Percentiles rank a stretch among this genome's conserved stretches.
These are phyloP conservation scores for Atherinosoma microstoma DNA, from an alignment of 2,797 vertebrate species.

Conservation along the genomic window DNA sequence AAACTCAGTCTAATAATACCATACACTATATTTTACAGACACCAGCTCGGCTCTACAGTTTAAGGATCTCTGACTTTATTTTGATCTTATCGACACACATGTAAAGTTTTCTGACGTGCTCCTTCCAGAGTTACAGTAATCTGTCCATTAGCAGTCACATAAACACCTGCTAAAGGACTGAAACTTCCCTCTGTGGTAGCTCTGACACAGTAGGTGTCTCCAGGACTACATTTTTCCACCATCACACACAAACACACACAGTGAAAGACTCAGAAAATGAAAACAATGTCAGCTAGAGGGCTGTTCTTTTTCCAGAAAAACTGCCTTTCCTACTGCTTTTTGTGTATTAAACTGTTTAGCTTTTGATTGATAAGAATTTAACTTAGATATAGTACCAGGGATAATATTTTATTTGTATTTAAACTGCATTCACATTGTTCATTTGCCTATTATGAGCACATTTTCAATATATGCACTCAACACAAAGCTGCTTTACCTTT, in stretches of 20 bases:
- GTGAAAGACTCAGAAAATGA: neutral
- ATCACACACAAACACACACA: neutral
- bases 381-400: neutral
- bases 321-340: neutral
- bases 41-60: neutral
- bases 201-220: neutral
- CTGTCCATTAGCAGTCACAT: neutral
- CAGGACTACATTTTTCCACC: neutral
- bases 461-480: neutral
- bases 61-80: neutral
- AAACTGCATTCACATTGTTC: too few species aligned
- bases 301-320: neutral
- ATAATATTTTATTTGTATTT: neutral
- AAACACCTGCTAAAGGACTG: neutral
- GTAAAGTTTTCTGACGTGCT: neutral
- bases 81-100: neutral
- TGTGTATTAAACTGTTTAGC: neutral
- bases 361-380: neutral
- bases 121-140: neutral
- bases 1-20: neutral
- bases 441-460: neutral
- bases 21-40: neutral
- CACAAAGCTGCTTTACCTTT: conserved; percentile 10
- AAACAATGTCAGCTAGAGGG: neutral
- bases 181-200: neutral